Conservation (phyloP, 2,113 vertebrate genomes). For the Taxidea taxus region DNA sequence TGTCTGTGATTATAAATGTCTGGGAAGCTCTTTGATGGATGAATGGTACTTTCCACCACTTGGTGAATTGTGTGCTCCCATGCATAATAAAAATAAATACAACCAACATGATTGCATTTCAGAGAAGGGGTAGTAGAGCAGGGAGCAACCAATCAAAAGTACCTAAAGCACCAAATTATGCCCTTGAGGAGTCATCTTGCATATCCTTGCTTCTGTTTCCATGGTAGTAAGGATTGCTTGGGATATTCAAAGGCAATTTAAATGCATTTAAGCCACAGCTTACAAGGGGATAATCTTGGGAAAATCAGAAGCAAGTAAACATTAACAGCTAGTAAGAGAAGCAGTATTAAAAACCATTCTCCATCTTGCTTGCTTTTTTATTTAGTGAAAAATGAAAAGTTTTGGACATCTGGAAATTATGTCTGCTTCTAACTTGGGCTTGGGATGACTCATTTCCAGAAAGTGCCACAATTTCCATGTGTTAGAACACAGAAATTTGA, state of each 20-base stretch:
- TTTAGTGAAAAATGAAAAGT: background rate
- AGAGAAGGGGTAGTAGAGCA: conserved; percentile 12
- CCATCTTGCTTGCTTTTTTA: conserved; percentile 41
- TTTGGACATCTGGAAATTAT: conserved; percentile 63
- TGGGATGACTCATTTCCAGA: conserved; percentile 46
- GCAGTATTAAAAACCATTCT: background rate
- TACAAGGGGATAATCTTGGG: conserved; percentile 60
- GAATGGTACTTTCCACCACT: background rate
- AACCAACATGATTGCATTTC: conserved; percentile 41
- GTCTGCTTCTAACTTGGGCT: conserved; percentile 51
- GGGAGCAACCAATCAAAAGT: conserved; percentile 48
- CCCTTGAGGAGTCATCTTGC: conserved; percentile 43
- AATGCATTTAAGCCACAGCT: conserved; percentile 67
- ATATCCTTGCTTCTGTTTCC: conserved; percentile 63
- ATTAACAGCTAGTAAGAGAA: conserved; percentile 62
- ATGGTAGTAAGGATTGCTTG: conserved; percentile 65
- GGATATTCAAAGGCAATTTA: conserved; percentile 68
- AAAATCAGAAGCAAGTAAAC: conserved; percentile 65
- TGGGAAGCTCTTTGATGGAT: background rate
- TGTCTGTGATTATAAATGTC: background rate
- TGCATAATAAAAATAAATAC: conserved; percentile 64
- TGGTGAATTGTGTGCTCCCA: conserved; percentile 30
- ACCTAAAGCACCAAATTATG: conserved; percentile 48
- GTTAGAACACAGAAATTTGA: background rate
- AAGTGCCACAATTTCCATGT: conserved; percentile 20